Base-by-base conservation (phyloP, 23 tunicate genomes). In the Styela clava region DNA sequence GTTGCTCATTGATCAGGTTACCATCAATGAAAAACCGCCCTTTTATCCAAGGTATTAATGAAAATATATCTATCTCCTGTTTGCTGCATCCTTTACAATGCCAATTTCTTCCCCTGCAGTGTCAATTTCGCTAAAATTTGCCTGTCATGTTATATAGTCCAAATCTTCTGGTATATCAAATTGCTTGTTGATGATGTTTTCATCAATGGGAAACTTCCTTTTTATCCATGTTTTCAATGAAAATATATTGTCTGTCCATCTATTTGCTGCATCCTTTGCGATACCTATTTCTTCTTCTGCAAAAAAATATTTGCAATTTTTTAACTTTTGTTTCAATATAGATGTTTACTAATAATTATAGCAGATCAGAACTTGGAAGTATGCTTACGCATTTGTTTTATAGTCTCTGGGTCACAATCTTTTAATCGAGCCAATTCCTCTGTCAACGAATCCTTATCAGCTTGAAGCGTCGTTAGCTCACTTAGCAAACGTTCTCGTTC, bases 241-340 rank as follows among this genome's bases (percentile, higher is more conserved):
- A 24, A 87, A 91, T 34, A 96, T 36, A 73, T 96, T 96, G 79
- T 96, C 99, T 16, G 99, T 96, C 99, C 99, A 96, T 52, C 94
- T 76, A 67, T 96, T 96, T 18, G 94, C 97, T 7, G 97, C 89
- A 1, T 96, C 97, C 78, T 91, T 91, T 31, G 94, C 83, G 16
- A 63, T 51, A 19, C 27, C 33, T 23, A 83, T 76, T 52, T 93
- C 93, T 21, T 69, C 72, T n/a, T 28, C 89, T 84, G 69, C 16
- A 79, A 67, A 36, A 30, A 30, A 31, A 25, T 72, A 32, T 29
- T 33, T 72, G 7, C 9, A 3, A 5, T 5, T 3, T 28, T 7
- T 65, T 16, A 7, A 25, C 31, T 44, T 7, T 12, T 5, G 28
- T 32, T 25, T 0, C 52, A 33, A 73, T 0, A 22, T 0, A 35